These are phyloP conservation scores for Ametastegia equiseti DNA, from an alignment of 2,888 invertebrate species.

Conservation along the genomic window DNA sequence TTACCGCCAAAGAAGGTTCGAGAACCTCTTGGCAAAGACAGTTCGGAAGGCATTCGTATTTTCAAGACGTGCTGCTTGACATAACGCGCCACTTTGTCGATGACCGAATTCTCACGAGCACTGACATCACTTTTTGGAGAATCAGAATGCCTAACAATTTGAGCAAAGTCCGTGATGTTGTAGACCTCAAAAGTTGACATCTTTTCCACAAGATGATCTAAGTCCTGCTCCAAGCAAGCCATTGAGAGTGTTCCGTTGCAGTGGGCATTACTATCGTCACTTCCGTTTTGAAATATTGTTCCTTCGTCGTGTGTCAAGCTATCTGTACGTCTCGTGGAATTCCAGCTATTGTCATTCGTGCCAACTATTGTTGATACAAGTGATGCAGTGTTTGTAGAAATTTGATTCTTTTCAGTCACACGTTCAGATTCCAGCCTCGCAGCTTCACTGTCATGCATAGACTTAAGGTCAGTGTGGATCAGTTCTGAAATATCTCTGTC, in stretches of 20 bases:
- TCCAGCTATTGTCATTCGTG: background rate
- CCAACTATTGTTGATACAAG: background rate
- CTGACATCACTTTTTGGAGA: slow-evolving; percentile 39
- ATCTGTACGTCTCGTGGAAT: slow-evolving; percentile 24
- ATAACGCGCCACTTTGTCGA: slow-evolving; percentile 80
- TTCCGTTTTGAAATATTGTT: background rate
- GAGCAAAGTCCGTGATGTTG: slow-evolving; percentile 80
- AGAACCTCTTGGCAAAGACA: slow-evolving; percentile 64
- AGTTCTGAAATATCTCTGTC: slow-evolving; percentile 65
- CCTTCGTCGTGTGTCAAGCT: background rate
- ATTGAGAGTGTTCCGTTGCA: slow-evolving; percentile 55
- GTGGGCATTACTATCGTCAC: background rate
- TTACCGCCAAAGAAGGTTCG: slow-evolving; percentile 73
- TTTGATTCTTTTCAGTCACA: slow-evolving; percentile 33
- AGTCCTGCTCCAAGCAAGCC: slow-evolving; percentile 64
- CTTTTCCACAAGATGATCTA: slow-evolving; percentile 80
- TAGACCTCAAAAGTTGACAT: slow-evolving; percentile 78
- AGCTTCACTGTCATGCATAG: slow-evolving; percentile 76
- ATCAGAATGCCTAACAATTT: slow-evolving; percentile 66
- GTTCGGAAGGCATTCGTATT: slow-evolving; percentile 81
- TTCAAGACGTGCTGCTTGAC: slow-evolving; percentile 81
- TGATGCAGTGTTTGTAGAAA: slow-evolving; percentile 31
- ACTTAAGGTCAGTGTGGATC: slow-evolving; percentile 69
- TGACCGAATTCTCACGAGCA: slow-evolving; percentile 77
- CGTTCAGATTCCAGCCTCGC: slow-evolving; percentile 75